Conservation (phyloP, 2,888 invertebrate species). For the Scaptomyza parva region DNA sequence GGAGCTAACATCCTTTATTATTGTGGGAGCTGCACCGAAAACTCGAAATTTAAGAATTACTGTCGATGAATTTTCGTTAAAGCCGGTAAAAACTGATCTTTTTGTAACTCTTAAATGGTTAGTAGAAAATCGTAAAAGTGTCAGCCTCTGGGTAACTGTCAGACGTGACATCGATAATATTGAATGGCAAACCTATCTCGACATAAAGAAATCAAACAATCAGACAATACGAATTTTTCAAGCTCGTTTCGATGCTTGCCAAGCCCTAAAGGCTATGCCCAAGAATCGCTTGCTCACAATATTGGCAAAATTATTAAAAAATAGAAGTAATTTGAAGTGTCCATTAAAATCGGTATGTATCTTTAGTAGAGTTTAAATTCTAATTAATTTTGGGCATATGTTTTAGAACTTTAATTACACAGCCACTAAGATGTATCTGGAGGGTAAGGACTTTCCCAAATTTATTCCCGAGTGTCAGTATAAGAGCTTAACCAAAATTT, state of each 20-base stretch:
- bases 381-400: background rate
- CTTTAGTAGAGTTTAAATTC: too few relatives aligned
- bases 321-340: too few relatives aligned
- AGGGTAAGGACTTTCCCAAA: slow-evolving; percentile 31
- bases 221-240: slow-evolving; percentile 28
- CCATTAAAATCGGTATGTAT: too few relatives aligned
- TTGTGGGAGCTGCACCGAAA: background rate
- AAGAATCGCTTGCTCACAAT: slow-evolving; percentile 40
- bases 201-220: slow-evolving; percentile 11
- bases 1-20: background rate
- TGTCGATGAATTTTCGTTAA: slow-evolving; percentile 39
- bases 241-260: slow-evolving; percentile 38
- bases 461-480: slow-evolving; percentile 29
- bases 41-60: slow-evolving; percentile 38
- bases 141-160: slow-evolving; percentile 24
- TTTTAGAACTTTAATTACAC: slow-evolving; percentile 35
- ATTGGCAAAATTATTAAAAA: slow-evolving; percentile 12
- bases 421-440: slow-evolving; percentile 11
- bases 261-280: slow-evolving; percentile 22
- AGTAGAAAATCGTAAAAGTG: background rate
- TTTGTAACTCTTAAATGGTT: slow-evolving; percentile 21
- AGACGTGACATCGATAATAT: slow-evolving; percentile 11
- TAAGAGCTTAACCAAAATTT: slow-evolving; percentile 5
- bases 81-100: slow-evolving; percentile 2
- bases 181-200: slow-evolving; percentile 27